These are phyloP conservation scores for Prosopocoilus inquinatus DNA, from an alignment of 2,888 invertebrate genomes.

Conservation along the genomic window DNA sequence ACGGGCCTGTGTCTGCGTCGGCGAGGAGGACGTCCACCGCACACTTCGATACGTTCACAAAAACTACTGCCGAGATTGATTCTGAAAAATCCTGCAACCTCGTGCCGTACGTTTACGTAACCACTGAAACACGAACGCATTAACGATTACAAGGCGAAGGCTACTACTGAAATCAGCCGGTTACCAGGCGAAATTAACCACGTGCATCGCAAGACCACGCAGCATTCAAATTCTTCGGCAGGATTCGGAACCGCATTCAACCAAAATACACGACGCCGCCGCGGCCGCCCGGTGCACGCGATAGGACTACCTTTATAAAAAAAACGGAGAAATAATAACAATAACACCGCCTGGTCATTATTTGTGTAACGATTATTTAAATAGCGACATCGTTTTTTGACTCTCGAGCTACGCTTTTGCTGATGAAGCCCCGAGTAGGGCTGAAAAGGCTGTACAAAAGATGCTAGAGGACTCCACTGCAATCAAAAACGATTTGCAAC, in stretches of 20 bases:
- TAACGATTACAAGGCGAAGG: constrained; percentile 16
- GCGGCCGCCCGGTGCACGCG: no score
- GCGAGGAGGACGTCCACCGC: neutral
- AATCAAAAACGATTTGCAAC: no score
- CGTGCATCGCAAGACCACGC: constrained; percentile 27
- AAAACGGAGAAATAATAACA: no score
- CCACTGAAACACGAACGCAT: constrained; percentile 3
- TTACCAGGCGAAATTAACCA: constrained; percentile 34
- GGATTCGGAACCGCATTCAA: constrained; percentile 8
- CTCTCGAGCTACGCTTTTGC: no score
- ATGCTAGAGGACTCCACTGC: no score
- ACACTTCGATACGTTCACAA: neutral
- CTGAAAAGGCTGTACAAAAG: no score
- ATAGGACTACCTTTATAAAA: no score
- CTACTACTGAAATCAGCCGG: constrained; percentile 27
- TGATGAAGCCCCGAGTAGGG: no score
- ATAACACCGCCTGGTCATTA: no score
- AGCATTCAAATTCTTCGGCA: constrained; percentile 16
- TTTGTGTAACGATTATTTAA: no score
- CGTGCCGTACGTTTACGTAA: constrained; percentile 10
- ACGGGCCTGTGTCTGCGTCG: neutral
- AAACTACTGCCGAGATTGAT: neutral
- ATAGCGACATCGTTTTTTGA: no score
- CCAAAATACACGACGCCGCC: no score
- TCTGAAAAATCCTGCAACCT: neutral